Percentiles rank a stretch among this genome's conserved stretches.
phyloP scores from a whole-genome alignment of 2,888 invertebrate genomes.

The Eueremaeus valkanovi region DNA sequence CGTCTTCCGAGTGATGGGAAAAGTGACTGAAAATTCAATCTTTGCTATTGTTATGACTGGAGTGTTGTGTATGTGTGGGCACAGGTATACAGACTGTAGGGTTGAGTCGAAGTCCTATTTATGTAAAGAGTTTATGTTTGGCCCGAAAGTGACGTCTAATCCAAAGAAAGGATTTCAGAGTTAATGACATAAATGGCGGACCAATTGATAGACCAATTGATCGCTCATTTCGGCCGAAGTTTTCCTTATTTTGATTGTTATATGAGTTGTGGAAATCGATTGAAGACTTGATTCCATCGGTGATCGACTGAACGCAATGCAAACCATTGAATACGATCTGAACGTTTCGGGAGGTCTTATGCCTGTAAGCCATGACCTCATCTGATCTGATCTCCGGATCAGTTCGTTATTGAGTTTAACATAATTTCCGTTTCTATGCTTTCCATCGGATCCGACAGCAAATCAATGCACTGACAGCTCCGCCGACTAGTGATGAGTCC shows the following conservation, averaged over 20 bases:
- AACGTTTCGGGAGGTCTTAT: constrained; percentile 75
- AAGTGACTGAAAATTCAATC: no score
- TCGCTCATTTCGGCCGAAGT: background rate
- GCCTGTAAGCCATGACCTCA: constrained; percentile 64
- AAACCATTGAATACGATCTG: constrained; percentile 68
- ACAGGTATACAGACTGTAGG: no score
- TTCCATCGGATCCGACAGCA: constrained; percentile 63
- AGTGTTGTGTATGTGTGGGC: no score
- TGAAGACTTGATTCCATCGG: background rate
- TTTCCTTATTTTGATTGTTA: background rate
- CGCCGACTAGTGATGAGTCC: constrained; percentile 70
- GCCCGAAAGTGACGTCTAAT: constrained; percentile 1
- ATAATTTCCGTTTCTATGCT: constrained; percentile 4
- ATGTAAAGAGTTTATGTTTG: background rate
- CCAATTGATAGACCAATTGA: constrained; percentile 38
- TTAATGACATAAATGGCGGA: constrained; percentile 25
- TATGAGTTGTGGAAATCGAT: background rate
- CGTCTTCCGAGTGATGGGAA: no score
- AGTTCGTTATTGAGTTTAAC: constrained; percentile 1
- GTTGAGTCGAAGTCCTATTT: background rate
- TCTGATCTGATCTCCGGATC: background rate
- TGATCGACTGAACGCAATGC: constrained; percentile 56
- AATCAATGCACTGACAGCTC: constrained; percentile 81
- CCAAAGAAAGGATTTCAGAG: constrained; percentile 14
- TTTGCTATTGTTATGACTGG: no score